These are phyloP conservation scores for Centruroides sculpturatus DNA, from an alignment of 1,140 invertebrate genomes.

Conservation along the genomic window DNA sequence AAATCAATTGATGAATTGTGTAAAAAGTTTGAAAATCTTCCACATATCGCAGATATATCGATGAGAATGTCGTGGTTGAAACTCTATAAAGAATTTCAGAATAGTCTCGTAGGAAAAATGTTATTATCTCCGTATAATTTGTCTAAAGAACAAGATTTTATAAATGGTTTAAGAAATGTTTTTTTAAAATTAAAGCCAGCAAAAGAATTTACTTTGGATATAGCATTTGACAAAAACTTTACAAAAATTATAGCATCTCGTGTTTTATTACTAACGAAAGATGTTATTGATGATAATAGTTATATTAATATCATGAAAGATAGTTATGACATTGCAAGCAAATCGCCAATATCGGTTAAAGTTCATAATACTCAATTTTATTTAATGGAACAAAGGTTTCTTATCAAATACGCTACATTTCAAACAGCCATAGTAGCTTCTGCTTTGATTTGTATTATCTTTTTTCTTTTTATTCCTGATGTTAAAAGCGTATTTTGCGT, in stretches of 20 bases:
- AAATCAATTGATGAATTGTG: too few relatives aligned
- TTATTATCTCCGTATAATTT: conserved; percentile 38
- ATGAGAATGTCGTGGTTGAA: too few relatives aligned
- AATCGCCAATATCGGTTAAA: conserved; percentile 56
- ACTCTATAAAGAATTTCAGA: too few relatives aligned
- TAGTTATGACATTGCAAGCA: conserved; percentile 54
- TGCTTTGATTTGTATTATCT: conserved; percentile 85
- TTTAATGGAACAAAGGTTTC: conserved; percentile 77
- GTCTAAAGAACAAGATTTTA: conserved; percentile 52
- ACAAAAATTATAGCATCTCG: conserved; percentile 62
- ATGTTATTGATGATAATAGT: conserved; percentile 75
- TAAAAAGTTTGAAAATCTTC: too few relatives aligned
- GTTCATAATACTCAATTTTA: conserved; percentile 38
- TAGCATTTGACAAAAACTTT: conserved; percentile 59
- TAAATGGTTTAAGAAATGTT: conserved; percentile 53
- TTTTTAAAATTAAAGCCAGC: conserved; percentile 15
- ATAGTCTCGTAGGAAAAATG: too few relatives aligned
- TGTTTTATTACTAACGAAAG: conserved; percentile 74
- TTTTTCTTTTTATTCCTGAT: conserved; percentile 89
- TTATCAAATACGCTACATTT: conserved; percentile 34
- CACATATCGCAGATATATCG: too few relatives aligned
- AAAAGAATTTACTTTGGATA: conserved; percentile 60
- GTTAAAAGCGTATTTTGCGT: conserved; percentile 85
- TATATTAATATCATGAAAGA: conserved; percentile 73
- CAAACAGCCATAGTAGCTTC: conserved; percentile 85